Conservation (phyloP, 2,888 invertebrate species). For the Mesorhabditis spiculigera region DNA sequence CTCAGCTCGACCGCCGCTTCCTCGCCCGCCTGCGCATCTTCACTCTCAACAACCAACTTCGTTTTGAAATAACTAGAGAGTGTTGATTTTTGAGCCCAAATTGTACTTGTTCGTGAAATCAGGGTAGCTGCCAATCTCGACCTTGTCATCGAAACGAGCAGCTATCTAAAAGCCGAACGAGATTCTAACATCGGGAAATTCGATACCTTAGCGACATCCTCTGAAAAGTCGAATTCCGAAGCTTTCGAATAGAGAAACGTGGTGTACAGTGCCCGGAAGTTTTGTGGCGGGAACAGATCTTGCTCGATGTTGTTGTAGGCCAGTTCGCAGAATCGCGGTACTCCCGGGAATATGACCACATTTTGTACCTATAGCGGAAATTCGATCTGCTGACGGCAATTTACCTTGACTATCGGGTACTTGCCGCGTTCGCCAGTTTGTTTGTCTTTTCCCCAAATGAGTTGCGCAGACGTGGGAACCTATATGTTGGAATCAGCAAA, state of each 20-base stretch:
- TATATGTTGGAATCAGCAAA: slow-evolving; percentile 23
- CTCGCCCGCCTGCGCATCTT: slow-evolving; percentile 40
- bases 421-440: slow-evolving; percentile 61
- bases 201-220: not conserved
- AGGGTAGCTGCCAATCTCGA: slow-evolving; percentile 68
- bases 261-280: slow-evolving; percentile 27
- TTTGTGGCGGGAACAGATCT: slow-evolving; percentile 43
- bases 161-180: slow-evolving; percentile 52
- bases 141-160: slow-evolving; percentile 61
- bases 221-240: slow-evolving; percentile 58
- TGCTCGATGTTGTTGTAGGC: slow-evolving; percentile 61
- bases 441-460: slow-evolving; percentile 61
- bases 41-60: slow-evolving; percentile 65
- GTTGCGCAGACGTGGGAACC: slow-evolving; percentile 61
- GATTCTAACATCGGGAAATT: not conserved
- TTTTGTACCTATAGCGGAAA: slow-evolving; percentile 60
- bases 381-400: not conserved
- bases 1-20: slow-evolving; percentile 26
- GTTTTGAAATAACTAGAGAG: slow-evolving; percentile 63
- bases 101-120: slow-evolving; percentile 61
- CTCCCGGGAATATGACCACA: slow-evolving; percentile 73
- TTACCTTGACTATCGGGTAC: slow-evolving; percentile 63
- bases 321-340: slow-evolving; percentile 66
- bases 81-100: too few relatives aligned
- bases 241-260: slow-evolving; percentile 57